phyloP scores from a whole-genome alignment of 1,140 invertebrate species.

The Lethrus apterus region DNA sequence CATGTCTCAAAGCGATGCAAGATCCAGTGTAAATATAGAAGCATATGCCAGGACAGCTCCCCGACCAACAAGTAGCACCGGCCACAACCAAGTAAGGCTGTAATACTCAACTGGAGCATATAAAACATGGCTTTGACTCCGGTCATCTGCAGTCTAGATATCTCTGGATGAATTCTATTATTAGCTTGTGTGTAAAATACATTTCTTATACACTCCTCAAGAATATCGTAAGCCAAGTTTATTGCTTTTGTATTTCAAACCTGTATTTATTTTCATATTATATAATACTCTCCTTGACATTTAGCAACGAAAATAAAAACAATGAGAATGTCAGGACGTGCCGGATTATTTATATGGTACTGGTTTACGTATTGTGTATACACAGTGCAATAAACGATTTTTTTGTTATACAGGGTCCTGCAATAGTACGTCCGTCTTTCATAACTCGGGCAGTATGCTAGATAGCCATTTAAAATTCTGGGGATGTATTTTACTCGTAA shows the following conservation, averaged over 20 bases:
- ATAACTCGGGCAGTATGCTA: no score
- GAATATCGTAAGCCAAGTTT: constrained; percentile 4
- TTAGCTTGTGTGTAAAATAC: constrained; percentile 1
- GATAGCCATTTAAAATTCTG: no score
- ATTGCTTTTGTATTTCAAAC: neutral
- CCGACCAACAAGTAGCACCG: neutral
- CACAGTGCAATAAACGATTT: no score
- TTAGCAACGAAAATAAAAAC: constrained; percentile 4
- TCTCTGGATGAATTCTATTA: neutral
- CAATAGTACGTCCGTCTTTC: no score
- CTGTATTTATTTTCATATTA: constrained; percentile 9
- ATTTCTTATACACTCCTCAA: neutral
- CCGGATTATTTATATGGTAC: no score
- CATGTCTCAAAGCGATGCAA: no score
- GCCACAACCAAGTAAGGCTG: neutral
- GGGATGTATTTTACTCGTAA: no score
- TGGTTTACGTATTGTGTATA: no score
- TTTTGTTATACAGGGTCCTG: no score
- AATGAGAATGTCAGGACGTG: neutral
- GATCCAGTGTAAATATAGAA: no score
- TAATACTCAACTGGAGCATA: neutral
- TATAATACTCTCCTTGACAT: constrained; percentile 8
- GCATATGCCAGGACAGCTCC: no score
- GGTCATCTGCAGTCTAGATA: constrained; percentile 3
- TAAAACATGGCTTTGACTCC: neutral